Conservation (phyloP, 2,888 invertebrate genomes). For the Drosophila formosana region DNA sequence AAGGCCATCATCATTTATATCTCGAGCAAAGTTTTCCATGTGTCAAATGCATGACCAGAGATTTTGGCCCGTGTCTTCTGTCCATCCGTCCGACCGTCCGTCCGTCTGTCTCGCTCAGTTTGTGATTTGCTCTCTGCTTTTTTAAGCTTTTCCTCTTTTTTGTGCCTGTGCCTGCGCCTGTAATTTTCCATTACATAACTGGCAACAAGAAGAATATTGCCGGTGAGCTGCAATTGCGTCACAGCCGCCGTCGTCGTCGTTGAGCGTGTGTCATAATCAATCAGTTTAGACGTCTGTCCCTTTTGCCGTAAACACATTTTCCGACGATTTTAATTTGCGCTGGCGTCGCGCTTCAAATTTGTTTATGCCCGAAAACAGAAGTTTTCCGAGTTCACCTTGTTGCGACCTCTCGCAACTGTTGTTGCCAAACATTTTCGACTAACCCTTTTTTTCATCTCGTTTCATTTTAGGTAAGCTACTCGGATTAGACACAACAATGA, state of each 20-base stretch:
- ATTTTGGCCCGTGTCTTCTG: slow-evolving; percentile 46
- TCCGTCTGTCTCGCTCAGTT: slow-evolving; percentile 9
- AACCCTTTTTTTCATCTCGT: slow-evolving; percentile 38
- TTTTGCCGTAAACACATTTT: slow-evolving; percentile 2
- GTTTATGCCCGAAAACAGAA: slow-evolving; percentile 1
- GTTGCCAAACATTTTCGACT: slow-evolving; percentile 18
- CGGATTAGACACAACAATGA: slow-evolving; percentile 25
- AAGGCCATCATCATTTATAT: slow-evolving; percentile 74
- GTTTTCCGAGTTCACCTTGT: slow-evolving; percentile 34
- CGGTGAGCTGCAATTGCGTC: slow-evolving; percentile 64
- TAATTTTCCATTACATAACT: slow-evolving; percentile 70
- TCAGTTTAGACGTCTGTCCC: slow-evolving; percentile 31
- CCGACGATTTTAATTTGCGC: slow-evolving; percentile 28
- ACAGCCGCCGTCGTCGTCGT: slow-evolving; percentile 21
- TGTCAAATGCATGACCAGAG: slow-evolving; percentile 74
- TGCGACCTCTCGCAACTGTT: slow-evolving; percentile 29
- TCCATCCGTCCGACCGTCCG: neutral
- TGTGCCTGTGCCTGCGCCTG: slow-evolving; percentile 13
- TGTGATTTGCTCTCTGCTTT: slow-evolving; percentile 47
- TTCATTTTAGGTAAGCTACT: slow-evolving; percentile 62
- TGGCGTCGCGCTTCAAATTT: slow-evolving; percentile 22
- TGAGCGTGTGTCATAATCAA: slow-evolving; percentile 62
- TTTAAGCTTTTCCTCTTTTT: slow-evolving; percentile 2
- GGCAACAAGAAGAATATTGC: slow-evolving; percentile 9
- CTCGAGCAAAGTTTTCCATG: slow-evolving; percentile 57